Base-by-base conservation (phyloP, 2,797 vertebrate genomes). In the Crenuchus spilurus region DNA sequence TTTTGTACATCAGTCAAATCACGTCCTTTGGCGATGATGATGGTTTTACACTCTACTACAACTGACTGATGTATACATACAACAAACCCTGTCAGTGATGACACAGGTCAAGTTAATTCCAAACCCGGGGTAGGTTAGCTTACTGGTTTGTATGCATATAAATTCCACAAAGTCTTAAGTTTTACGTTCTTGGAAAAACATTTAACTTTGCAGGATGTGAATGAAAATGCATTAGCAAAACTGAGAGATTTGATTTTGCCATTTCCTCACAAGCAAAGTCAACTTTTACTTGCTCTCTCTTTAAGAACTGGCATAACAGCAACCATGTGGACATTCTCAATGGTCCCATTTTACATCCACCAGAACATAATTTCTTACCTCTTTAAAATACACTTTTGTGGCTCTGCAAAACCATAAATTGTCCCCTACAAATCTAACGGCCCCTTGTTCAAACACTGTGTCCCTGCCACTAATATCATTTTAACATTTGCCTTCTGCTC, bases 351-450 rank as follows among this genome's bases (percentile, higher is more conserved):
- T 76, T 51, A 70, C 54, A 30, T 61, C 70, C 62, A 24, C 55
- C 61, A 52, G 61, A 78, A 74, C 61, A 63, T 67, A 24, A 75
- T 75, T 78, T 66, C 65, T 64, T 58, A 30, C 69, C 62, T 63
- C 64, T 67, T 70, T 58, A 71, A 74, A 83, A 77, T 70, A 57
- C 22, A 55, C 67, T 65, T 74, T 55, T 73, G 76, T 60, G 44
- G 76, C 74, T 82, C 54, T 10, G 61, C 30, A 77, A 77, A 83
- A 70, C 64, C 80, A 77, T 72, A 81, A 73, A 77, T 77, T 82
- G 61, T 33, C 41, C 31, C 58, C 18, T 68, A 69, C 51, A 72
- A 80, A 80, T 71, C n/a, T 22, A 75, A 68, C 7, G 26, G 35
- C 44, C 60, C 44, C 42, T 69, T 67, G 72, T 83, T 76, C 72